phyloP scores from a whole-genome alignment of 1,140 invertebrate genomes.

The Carcinoscorpius rotundicauda region DNA sequence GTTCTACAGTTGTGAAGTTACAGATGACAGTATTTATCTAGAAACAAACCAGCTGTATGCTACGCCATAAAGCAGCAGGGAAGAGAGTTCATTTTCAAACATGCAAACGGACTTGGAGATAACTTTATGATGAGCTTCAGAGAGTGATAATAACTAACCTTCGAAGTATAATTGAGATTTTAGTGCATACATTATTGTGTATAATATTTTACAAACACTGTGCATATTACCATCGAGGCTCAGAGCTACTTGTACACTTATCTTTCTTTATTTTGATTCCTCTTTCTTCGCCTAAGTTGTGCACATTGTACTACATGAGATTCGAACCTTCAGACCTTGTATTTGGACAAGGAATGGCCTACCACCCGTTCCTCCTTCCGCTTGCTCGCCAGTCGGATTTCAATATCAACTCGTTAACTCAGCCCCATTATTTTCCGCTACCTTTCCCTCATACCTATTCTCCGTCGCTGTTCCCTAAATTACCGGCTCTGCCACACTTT shows the following conservation, averaged over 20 bases:
- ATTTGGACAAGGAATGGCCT: conserved; percentile 37
- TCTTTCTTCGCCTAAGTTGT: neutral
- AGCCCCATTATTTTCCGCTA: conserved; percentile 34
- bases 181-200: conserved; percentile 1
- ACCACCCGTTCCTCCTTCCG: conserved; percentile 47
- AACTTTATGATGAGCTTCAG: too few relatives aligned
- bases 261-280: neutral
- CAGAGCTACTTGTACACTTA: neutral
- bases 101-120: too few relatives aligned
- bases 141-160: too few relatives aligned
- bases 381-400: conserved; percentile 54
- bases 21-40: neutral
- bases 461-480: conserved; percentile 34
- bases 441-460: conserved; percentile 39
- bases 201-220: neutral
- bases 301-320: conserved; percentile 19
- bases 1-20: neutral
- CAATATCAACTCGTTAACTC: conserved; percentile 73
- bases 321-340: conserved; percentile 23
- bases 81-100: too few relatives aligned
- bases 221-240: neutral
- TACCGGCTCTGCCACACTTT: conserved; percentile 42
- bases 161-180: too few relatives aligned
- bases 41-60: conserved; percentile 1
- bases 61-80: conserved; percentile 9